These are phyloP conservation scores for Ceratitis capitata DNA, from an alignment of 1,140 invertebrate genomes.

Conservation along the genomic window DNA sequence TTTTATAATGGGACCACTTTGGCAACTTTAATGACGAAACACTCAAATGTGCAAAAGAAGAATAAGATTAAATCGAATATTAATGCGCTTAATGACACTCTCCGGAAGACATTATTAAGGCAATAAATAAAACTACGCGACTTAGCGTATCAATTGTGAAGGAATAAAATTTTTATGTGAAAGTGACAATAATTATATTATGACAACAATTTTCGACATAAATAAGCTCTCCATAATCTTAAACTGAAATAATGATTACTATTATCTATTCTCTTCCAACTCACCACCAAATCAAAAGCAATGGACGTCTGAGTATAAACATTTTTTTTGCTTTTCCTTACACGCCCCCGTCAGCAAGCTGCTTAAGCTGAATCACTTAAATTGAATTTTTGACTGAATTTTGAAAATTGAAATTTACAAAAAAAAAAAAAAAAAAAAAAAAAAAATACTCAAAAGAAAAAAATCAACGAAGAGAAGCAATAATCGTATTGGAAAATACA, in stretches of 20 bases:
- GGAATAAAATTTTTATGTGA: neutral
- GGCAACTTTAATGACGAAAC: neutral
- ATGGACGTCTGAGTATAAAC: conserved; percentile 41
- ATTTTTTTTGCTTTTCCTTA: conserved; percentile 8
- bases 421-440: neutral
- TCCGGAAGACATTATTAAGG: neutral
- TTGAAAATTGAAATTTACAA: conserved; percentile 18
- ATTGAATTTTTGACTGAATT: conserved; percentile 19
- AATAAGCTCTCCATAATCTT: too few relatives aligned
- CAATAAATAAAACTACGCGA: too few relatives aligned
- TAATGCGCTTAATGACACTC: neutral
- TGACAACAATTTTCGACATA: too few relatives aligned
- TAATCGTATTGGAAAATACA: neutral
- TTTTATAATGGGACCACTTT: too few relatives aligned
- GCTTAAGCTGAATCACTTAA: conserved; percentile 16
- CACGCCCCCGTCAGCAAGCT: neutral
- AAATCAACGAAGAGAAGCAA: neutral
- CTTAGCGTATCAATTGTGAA: neutral
- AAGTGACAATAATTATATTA: too few relatives aligned
- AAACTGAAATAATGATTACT: neutral
- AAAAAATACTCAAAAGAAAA: neutral
- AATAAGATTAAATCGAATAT: neutral
- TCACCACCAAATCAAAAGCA: conserved; percentile 42
- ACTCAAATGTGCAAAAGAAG: neutral
- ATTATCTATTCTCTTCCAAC: neutral